These are phyloP conservation scores for Meriones unguiculatus DNA, from an alignment of 2,113 vertebrate species.

Conservation along the genomic window DNA sequence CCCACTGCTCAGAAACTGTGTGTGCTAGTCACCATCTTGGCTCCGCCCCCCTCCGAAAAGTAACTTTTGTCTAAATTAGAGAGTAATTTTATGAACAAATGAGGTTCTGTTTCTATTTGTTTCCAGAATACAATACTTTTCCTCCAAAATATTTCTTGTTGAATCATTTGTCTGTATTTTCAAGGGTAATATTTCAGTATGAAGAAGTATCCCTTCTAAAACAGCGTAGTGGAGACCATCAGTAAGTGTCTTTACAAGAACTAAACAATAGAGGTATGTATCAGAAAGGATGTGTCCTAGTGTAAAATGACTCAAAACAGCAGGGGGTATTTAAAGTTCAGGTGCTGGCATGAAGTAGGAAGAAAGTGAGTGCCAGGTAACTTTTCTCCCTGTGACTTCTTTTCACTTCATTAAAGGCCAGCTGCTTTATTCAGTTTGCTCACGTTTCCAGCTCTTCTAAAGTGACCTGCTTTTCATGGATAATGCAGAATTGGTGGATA, in stretches of 20 bases:
- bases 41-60: too few species aligned
- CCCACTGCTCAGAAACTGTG: too few species aligned
- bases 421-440: neutral
- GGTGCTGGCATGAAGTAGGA: neutral
- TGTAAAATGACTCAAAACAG: neutral
- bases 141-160: neutral
- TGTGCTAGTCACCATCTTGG: too few species aligned
- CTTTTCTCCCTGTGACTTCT: too few species aligned
- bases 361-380: fast-evolving
- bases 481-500: neutral
- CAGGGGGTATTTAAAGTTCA: neutral
- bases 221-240: neutral
- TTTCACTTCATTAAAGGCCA: neutral
- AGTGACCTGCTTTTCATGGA: too few species aligned
- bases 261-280: neutral
- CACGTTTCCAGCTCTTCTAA: neutral
- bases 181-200: neutral
- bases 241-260: neutral
- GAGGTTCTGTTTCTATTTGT: neutral
- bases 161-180: neutral
- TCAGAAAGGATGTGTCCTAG: neutral
- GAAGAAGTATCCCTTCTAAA: neutral
- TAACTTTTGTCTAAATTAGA: neutral
- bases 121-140: neutral
- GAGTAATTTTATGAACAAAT: neutral